Evolutionary conservation across 1,140 invertebrate genomes (phyloP).

Genomic region (Calliopsis andreniformis): DNA sequence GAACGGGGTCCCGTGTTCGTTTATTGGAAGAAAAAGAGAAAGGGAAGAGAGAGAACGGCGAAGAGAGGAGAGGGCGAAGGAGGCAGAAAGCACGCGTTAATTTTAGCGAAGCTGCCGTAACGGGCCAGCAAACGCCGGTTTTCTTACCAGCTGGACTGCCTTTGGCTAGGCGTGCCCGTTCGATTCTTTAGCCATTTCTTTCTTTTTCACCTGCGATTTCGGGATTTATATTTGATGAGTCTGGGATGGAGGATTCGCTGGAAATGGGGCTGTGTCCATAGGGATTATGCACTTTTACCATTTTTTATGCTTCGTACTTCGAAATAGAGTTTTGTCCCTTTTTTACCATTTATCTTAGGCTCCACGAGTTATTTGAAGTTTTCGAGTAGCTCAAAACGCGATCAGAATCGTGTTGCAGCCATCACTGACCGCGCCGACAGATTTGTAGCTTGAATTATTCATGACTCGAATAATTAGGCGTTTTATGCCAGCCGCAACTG

Average conservation of each 20-base stretch:
- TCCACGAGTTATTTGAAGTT: no score
- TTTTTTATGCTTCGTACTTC: no score
- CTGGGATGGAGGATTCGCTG: no score
- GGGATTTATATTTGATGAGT: background rate
- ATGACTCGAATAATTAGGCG: conserved; percentile 67
- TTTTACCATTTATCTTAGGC: no score
- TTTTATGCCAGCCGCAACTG: conserved; percentile 50
- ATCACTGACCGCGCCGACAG: conserved; percentile 29
- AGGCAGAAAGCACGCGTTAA: conserved; percentile 22
- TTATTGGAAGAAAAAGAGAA: conserved; percentile 35
- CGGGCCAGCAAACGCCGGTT: conserved; percentile 40
- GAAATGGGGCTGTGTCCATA: no score
- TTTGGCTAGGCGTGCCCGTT: conserved; percentile 10
- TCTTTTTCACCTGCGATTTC: background rate
- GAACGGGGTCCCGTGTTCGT: conserved; percentile 41
- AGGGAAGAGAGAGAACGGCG: background rate
- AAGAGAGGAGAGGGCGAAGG: background rate
- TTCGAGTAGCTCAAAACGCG: background rate
- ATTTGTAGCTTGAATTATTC: conserved; percentile 67
- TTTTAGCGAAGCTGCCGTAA: conserved; percentile 48
- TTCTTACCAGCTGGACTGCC: conserved; percentile 28
- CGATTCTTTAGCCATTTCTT: background rate
- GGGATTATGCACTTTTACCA: no score
- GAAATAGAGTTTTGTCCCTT: no score
- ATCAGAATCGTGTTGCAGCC: conserved; percentile 7